These are phyloP conservation scores for Nephrocerus scutellatus DNA, from an alignment of 2,888 invertebrate genomes.

Conservation along the genomic window DNA sequence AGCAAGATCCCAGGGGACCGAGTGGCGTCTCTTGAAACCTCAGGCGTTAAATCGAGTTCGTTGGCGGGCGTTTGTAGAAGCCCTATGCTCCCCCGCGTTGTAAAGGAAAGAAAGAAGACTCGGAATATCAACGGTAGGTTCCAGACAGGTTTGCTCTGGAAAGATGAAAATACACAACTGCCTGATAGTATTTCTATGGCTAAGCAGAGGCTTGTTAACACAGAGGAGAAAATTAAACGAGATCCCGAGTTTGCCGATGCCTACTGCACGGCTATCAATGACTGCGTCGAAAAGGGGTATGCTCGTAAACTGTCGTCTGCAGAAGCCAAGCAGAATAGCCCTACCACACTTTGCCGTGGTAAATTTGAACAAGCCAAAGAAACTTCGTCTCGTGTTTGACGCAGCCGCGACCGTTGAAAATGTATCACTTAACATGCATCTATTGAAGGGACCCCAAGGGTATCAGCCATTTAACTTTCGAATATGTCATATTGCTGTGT, in stretches of 20 bases:
- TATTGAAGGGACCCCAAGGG: slow-evolving; percentile 18
- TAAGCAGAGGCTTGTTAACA: slow-evolving; percentile 10
- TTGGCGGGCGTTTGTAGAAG: too few relatives aligned
- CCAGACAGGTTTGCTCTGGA: slow-evolving; percentile 17
- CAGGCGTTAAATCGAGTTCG: too few relatives aligned
- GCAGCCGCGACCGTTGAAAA: slow-evolving; percentile 17
- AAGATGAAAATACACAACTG: slow-evolving; percentile 10
- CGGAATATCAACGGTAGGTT: slow-evolving; percentile 7
- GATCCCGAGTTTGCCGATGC: slow-evolving; percentile 10
- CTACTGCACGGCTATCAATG: slow-evolving; percentile 11
- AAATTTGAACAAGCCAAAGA: slow-evolving; percentile 16
- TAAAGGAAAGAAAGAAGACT: too few relatives aligned
- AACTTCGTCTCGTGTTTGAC: slow-evolving; percentile 18
- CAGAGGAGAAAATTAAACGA: slow-evolving; percentile 15
- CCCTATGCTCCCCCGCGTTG: too few relatives aligned
- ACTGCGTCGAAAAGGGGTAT: slow-evolving; percentile 13
- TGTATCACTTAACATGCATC: slow-evolving; percentile 15
- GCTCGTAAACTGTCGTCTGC: slow-evolving; percentile 15
- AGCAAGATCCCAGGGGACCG: too few relatives aligned
- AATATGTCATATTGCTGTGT: slow-evolving; percentile 12
- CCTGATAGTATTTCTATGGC: slow-evolving; percentile 17
- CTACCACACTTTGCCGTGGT: slow-evolving; percentile 22
- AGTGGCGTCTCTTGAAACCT: too few relatives aligned
- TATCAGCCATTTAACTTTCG: slow-evolving; percentile 19
- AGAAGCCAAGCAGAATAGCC: too few relatives aligned